phyloP scores from a whole-genome alignment of 2,797 vertebrate species.

The Hyperoplus lanceolatus region DNA sequence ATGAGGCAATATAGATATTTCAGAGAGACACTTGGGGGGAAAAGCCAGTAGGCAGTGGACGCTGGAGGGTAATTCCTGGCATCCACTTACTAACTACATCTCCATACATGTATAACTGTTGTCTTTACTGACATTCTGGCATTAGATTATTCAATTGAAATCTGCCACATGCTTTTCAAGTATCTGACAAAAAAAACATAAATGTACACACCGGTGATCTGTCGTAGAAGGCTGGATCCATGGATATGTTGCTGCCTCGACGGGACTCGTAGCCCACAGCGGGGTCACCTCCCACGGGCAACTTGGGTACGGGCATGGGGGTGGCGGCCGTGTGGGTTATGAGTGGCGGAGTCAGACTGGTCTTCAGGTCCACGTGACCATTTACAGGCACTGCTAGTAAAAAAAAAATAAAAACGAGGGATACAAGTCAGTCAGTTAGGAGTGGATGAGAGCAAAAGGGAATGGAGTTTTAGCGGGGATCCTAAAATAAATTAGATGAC shows the following conservation, averaged over 20 bases:
- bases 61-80: slow-evolving; percentile 3
- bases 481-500: not conserved
- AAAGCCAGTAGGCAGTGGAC: not conserved
- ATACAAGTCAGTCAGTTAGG: not conserved
- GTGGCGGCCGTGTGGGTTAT: slow-evolving; percentile 98
- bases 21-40: slow-evolving; percentile 9
- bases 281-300: slow-evolving; percentile 86
- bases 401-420: not conserved
- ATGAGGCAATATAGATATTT: not conserved
- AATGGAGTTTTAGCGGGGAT: not conserved
- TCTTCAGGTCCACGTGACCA: slow-evolving; percentile 92
- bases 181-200: not conserved
- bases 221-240: slow-evolving; percentile 88
- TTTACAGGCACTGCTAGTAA: slow-evolving; percentile 90
- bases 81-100: not conserved
- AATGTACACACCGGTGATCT: slow-evolving; percentile 90
- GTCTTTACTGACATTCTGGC: slow-evolving; percentile 7
- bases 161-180: not conserved
- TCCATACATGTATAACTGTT: slow-evolving; percentile 13
- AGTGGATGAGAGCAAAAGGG: not conserved
- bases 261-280: slow-evolving; percentile 84
- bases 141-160: slow-evolving; percentile 4
- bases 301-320: slow-evolving; percentile 95
- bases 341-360: slow-evolving; percentile 93
- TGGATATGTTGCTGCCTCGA: slow-evolving; percentile 89